Evolutionary conservation across 2,113 vertebrate species (phyloP), one percentile per base, ranked within the genome.

Genomic region (Gallinago media): DNA sequence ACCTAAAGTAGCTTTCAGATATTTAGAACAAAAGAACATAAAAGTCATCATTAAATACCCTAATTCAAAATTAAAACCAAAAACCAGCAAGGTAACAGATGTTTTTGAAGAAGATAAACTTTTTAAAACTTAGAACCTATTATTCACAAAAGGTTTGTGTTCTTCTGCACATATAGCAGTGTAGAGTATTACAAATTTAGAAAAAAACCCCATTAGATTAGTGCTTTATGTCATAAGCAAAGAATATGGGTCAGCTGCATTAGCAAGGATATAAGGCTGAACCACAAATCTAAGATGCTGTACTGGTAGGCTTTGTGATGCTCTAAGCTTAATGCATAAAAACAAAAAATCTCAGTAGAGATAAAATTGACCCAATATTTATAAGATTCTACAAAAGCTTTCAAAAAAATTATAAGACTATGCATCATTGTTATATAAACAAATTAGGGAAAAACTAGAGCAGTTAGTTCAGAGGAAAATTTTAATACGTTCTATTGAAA

Each of bases 161-260:
- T 2, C 62, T 89, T 63, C 49, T 56, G 23, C 9, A 22, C 36
- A n/a, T 12, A 9, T 9, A 87, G 26, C n/a, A 80, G 6, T 18
- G 26, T 1, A 77, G 40, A 79, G 15, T 27, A 87, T 31, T 68
- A 72, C 34, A 82, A 68, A 77, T 54, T 25, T 29, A 84, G 50
- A 4, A 56, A 52, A 80, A 55, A 2, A 38, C 11, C 36, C 36
- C 44, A 49, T 23, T 75, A 67, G 74, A 85, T 81, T 82, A 93
- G 82, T 58, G 49, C 15, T 70, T 81, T 40, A 74, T 59, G 25
- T 62, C 77, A 84, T 55, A 85, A 81, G 40, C 26, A 72, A 91
- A 68, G 85, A 93, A 85, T 87, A 93, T 82, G 61, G 87, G 88
- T 87, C 90, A 95, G 62, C 47, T 72, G 78, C 78, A 88, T 92